Base-by-base conservation (phyloP, 1,140 invertebrate species). In the Drepana arcuata region DNA sequence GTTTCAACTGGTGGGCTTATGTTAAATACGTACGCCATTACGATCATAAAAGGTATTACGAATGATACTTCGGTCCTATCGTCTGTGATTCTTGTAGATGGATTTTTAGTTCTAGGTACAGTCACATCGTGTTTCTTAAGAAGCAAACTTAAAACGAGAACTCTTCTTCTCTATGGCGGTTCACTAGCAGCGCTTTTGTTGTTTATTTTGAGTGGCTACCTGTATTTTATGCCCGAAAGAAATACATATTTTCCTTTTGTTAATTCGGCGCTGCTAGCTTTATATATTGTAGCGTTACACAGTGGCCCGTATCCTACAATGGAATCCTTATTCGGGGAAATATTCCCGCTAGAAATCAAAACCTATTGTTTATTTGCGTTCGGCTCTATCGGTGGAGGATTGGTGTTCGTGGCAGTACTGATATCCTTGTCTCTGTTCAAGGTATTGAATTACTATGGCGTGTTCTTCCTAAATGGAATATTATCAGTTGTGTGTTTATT, bases 331-430 rank as follows among this genome's bases (percentile, higher is more conserved):
- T 27, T 47, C 2, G 37, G 38, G 0, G 54, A 57, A 35, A 47
- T 57, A 10, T 57, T 43, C 16, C 54, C 54, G 2, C 7, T 57
- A 11, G 54, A 57, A 27, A 9, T 49, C 1, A 57, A 57, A 13
- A 21, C 34, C 4, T 52, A 42, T 15, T 48, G 30, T 21, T 42
- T 52, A n/a, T 42, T 48, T 40, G 7, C 25, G 36, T 14, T 26
- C 38, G 10, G 24, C 48, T 5, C 9, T 52, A 26, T 26, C 10
- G 24, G 24, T 10, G 10, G 9, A 33, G 31, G 11, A 9, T 23
- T 9, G n/a, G 18, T 46, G 6, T 47, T 40, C 12, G 35, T 58
- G 2, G 31, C 38, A 15, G 30, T 53, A n/a, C 24, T 46, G 7
- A n/a, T 46, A 11, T 37, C 50, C 2, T 26, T 42, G 1, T 26